Evolutionary conservation across 37 sponge, comb jelly and placozoan genomes (phyloP), one percentile per base, ranked within the genome.

Genomic region (Eunapius fragilis): DNA sequence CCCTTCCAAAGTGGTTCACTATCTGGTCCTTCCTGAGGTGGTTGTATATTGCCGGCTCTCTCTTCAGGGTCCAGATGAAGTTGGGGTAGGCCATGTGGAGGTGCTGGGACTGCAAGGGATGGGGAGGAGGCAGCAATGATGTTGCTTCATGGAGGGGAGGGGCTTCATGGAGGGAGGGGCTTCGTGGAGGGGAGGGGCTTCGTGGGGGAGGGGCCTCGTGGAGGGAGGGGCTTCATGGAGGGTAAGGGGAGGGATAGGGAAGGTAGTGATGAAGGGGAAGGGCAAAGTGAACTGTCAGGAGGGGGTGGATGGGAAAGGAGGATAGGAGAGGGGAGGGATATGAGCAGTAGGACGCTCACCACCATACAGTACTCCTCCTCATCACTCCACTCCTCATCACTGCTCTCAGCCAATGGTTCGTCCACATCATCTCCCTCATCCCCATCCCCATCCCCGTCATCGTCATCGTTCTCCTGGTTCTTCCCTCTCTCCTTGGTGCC

Each of bases 1-100:
- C 85, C 50, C 78, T 85, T 30, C 73, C 69, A 74, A 92, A 96
- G 81, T 98, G 99, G 86, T 96, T 96, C 24, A 84, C 94, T 31
- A 91, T 35, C 49, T 94, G 91, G 31, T 93, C 91, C 76, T 89
- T 82, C 84, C 70, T 69, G 33, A 89, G 87, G 70, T 37, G 38
- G 31, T 67, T 26, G 84, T 74, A 91, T 24, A 80, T 36, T 6
- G 72, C 31, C 9, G 89, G 94, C 35, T 88, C 91, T 79, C 92
- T 78, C 72, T 77, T 89, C 70, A 92, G 49, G 23, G 97, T 93
- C 94, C 97, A 96, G 12, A 98, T 91, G 76, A 98, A 95, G 82
- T 92, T 72, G 26, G 99, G 99, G 23, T 71, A 35, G 26, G 85
- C 37, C 70, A 90, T 90, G 25, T 89, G 68, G 12, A 96, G 82